Conservation (phyloP, 53 echinoderm and acorn worm genomes). For the Zoroaster sp. region DNA sequence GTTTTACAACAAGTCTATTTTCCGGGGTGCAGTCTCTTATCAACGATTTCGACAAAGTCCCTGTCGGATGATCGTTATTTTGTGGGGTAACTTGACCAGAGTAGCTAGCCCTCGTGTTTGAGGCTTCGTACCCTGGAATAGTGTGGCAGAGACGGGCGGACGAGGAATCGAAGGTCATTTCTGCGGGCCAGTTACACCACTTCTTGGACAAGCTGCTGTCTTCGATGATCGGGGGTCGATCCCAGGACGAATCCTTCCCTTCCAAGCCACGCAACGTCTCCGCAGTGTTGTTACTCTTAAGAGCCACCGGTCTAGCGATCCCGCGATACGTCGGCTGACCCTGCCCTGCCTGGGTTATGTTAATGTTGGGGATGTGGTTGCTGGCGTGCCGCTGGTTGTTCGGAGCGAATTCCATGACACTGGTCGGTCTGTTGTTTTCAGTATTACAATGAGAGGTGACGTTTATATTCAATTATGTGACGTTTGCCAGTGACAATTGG, state of each 20-base stretch:
- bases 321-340: not conserved
- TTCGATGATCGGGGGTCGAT: not conserved
- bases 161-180: not conserved
- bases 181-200: not conserved
- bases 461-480: too few relatives aligned
- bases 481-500: too few relatives aligned
- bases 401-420: not conserved
- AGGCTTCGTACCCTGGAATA: not conserved
- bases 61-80: not conserved
- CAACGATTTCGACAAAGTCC: not conserved
- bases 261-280: not conserved
- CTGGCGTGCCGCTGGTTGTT: not conserved
- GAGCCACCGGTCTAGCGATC: constrained; percentile 15
- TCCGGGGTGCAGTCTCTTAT: not conserved
- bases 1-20: not conserved
- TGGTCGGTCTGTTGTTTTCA: too few relatives aligned
- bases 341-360: not conserved
- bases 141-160: not conserved
- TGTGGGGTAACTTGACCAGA: not conserved
- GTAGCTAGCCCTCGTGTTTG: not conserved
- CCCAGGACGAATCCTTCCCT: not conserved
- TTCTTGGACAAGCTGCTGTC: not conserved
- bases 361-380: not conserved
- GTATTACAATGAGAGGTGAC: too few relatives aligned
- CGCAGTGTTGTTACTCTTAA: not conserved